A percentile compares a stretch with the other conserved stretches of the same genome.
These are phyloP conservation scores for Luidia sarsii DNA, from an alignment of 53 echinoderm and acorn worm species.

Conservation along the genomic window DNA sequence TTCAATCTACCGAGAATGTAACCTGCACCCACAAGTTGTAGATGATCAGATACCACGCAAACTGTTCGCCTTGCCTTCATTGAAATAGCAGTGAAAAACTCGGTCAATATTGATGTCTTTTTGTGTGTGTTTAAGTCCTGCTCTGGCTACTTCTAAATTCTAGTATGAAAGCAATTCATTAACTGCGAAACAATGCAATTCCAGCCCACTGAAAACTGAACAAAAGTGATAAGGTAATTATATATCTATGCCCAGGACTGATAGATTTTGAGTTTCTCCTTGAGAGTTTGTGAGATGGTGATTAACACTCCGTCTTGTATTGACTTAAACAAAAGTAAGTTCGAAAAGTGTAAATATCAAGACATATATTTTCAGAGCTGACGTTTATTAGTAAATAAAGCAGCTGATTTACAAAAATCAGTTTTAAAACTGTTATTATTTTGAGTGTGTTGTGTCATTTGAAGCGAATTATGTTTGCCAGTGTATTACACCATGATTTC, in stretches of 20 bases:
- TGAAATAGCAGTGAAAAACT: no score
- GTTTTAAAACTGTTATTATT: background rate
- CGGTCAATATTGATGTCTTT: no score
- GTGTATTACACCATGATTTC: background rate
- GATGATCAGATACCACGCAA: no score
- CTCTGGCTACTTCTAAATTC: no score
- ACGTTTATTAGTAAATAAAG: conserved; percentile 42
- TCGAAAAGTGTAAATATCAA: background rate
- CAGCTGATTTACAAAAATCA: conserved; percentile 4
- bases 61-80: no score
- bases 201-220: no score
- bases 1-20: no score
- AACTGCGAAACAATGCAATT: no score
- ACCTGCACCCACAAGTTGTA: no score
- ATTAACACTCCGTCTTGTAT: conserved; percentile 11
- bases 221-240: background rate
- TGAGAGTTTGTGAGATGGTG: background rate
- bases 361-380: conserved; percentile 5
- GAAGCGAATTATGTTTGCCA: background rate
- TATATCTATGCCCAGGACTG: background rate
- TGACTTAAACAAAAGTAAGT: background rate
- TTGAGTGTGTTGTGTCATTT: background rate
- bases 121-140: no score
- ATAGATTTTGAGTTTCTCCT: background rate
- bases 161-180: no score